These are phyloP conservation scores for Myxocyprinus asiaticus DNA, from an alignment of 2,113 vertebrate genomes.

Conservation along the genomic window DNA sequence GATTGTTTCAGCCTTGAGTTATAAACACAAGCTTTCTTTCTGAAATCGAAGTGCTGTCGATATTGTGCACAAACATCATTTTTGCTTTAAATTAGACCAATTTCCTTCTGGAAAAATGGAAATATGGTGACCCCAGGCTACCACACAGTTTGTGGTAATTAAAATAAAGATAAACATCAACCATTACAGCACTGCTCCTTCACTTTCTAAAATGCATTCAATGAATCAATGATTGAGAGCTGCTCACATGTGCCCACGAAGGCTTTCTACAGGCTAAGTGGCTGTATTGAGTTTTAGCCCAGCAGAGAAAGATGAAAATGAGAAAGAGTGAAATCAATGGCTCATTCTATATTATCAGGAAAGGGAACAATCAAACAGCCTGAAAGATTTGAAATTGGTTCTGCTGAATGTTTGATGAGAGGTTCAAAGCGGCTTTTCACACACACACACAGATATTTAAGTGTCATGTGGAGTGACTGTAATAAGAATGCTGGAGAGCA, in stretches of 20 bases:
- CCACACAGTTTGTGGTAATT: constrained; percentile 6
- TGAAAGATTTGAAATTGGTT: constrained; percentile 21
- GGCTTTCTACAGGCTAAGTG: constrained; percentile 19
- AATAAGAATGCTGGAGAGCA: too few species aligned
- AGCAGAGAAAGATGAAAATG: constrained; percentile 19
- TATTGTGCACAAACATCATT: background rate
- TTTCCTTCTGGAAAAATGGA: constrained; percentile 8
- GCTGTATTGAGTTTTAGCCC: constrained; percentile 5
- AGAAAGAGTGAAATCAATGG: constrained; percentile 27
- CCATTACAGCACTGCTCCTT: background rate
- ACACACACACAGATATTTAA: too few species aligned
- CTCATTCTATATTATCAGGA: constrained; percentile 1
- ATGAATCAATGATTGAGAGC: constrained; percentile 16
- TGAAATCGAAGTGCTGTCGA: constrained; percentile 18
- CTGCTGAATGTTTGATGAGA: constrained; percentile 13
- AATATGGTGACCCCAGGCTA: background rate
- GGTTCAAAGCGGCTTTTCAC: background rate
- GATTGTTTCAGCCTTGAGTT: background rate
- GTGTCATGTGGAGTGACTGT: too few species aligned
- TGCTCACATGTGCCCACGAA: background rate
- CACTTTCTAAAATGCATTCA: background rate
- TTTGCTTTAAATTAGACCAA: background rate
- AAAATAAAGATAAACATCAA: background rate
- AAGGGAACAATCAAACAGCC: constrained; percentile 4
- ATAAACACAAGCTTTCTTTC: constrained; percentile 2